Percentiles rank a stretch among this genome's conserved stretches.
Evolutionary conservation across 2,797 vertebrate species (phyloP).

Genomic region (Potorous gilbertii): DNA sequence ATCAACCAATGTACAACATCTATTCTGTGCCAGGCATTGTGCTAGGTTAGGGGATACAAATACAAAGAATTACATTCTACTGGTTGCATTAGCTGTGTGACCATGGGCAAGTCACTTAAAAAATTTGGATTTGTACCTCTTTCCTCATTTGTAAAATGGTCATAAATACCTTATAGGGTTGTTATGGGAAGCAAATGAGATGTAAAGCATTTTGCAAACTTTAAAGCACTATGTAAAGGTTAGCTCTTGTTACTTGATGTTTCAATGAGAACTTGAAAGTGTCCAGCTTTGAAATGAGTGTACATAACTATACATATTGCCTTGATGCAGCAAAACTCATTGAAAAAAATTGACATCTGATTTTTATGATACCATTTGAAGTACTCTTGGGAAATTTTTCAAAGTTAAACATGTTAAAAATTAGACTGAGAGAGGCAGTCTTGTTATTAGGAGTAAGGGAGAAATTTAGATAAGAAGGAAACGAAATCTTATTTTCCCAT

Average conservation of each 20-base stretch:
- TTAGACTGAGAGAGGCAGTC: constrained; percentile 20
- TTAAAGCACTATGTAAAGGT: background rate
- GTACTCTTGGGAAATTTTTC: background rate
- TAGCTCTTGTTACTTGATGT: background rate
- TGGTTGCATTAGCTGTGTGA: background rate
- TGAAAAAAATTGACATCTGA: background rate
- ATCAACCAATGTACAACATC: background rate
- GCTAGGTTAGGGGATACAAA: background rate
- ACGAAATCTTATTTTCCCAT: constrained; percentile 6
- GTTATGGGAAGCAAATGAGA: background rate
- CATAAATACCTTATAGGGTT: background rate
- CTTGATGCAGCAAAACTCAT: background rate
- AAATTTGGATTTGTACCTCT: background rate
- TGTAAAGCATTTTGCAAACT: background rate
- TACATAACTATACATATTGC: background rate
- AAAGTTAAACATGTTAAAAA: background rate
- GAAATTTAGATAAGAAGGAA: constrained; percentile 6
- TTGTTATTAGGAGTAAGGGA: constrained; percentile 38
- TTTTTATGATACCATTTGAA: background rate
- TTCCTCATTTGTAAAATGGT: background rate
- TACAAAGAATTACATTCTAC: background rate
- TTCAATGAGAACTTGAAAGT: background rate
- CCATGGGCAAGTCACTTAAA: background rate
- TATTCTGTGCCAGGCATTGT: background rate
- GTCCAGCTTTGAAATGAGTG: background rate